Conservation (phyloP, 1,140 invertebrate species). For the Lepeophtheirus salmonis region DNA sequence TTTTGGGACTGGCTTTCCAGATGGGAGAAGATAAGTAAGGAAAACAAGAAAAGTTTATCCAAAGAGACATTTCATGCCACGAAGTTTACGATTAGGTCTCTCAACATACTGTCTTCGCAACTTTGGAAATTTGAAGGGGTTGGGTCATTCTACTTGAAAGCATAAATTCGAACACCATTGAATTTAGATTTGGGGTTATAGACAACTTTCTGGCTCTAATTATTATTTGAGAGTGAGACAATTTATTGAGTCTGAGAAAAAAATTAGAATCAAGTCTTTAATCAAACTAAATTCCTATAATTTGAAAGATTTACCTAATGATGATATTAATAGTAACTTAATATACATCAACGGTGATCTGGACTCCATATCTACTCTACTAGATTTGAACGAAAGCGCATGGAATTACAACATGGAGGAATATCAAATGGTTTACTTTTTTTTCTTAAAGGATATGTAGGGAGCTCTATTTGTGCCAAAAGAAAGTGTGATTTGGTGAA, state of each 20-base stretch:
- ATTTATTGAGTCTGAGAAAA: not conserved
- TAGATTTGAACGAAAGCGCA: too few relatives aligned
- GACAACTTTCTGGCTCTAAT: not conserved
- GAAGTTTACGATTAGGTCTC: not conserved
- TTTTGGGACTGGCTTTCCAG: not conserved
- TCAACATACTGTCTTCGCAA: not conserved
- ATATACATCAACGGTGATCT: too few relatives aligned
- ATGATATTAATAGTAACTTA: too few relatives aligned
- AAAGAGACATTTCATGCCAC: not conserved
- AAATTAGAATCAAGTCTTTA: too few relatives aligned
- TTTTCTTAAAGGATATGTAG: too few relatives aligned
- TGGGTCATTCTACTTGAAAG: not conserved
- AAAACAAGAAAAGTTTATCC: not conserved
- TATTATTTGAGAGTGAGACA: not conserved
- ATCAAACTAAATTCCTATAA: too few relatives aligned
- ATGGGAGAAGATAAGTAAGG: not conserved
- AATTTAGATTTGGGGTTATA: not conserved
- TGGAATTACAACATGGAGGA: too few relatives aligned
- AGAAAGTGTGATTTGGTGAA: too few relatives aligned
- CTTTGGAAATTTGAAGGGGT: not conserved
- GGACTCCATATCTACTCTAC: too few relatives aligned
- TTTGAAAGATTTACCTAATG: too few relatives aligned
- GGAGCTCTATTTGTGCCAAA: too few relatives aligned
- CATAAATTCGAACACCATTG: not conserved
- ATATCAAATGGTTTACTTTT: too few relatives aligned